Conservation (phyloP, 2,888 invertebrate species). For the Epicampocera succincta region DNA sequence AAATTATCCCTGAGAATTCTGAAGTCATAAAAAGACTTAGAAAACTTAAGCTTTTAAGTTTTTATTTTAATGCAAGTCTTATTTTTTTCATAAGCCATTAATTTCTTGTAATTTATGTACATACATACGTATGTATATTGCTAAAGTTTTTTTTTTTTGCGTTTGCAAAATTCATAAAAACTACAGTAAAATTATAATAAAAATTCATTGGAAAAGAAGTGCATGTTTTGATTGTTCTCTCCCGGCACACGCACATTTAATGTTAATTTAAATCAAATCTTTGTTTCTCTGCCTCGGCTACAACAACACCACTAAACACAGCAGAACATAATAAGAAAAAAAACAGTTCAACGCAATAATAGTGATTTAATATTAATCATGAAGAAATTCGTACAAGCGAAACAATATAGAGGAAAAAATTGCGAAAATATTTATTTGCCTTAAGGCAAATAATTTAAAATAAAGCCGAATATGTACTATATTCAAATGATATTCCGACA, state of each 20-base stretch:
- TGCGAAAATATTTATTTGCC: no score
- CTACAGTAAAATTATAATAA: slow-evolving; percentile 35
- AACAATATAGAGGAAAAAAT: no score
- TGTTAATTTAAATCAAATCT: slow-evolving; percentile 46
- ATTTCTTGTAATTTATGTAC: slow-evolving; percentile 21
- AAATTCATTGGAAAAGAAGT: slow-evolving; percentile 46
- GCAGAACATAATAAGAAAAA: no score
- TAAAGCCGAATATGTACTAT: no score
- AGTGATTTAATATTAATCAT: no score
- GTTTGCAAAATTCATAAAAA: slow-evolving; percentile 17
- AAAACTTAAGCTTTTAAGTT: neutral
- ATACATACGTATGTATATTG: neutral
- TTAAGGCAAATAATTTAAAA: no score
- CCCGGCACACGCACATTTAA: slow-evolving; percentile 68
- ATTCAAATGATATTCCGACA: no score
- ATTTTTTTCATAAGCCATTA: neutral
- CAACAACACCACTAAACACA: neutral
- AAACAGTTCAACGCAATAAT: no score
- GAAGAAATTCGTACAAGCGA: no score
- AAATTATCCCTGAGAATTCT: slow-evolving; percentile 36
- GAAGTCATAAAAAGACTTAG: neutral
- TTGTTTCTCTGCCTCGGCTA: neutral
- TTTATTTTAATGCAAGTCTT: neutral
- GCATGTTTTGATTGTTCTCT: slow-evolving; percentile 58
- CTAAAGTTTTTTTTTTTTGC: slow-evolving; percentile 39